A percentile compares a stretch with the other conserved stretches of the same genome.
phyloP scores from a whole-genome alignment of 2,113 vertebrate species.

The Terrapene triunguis region DNA sequence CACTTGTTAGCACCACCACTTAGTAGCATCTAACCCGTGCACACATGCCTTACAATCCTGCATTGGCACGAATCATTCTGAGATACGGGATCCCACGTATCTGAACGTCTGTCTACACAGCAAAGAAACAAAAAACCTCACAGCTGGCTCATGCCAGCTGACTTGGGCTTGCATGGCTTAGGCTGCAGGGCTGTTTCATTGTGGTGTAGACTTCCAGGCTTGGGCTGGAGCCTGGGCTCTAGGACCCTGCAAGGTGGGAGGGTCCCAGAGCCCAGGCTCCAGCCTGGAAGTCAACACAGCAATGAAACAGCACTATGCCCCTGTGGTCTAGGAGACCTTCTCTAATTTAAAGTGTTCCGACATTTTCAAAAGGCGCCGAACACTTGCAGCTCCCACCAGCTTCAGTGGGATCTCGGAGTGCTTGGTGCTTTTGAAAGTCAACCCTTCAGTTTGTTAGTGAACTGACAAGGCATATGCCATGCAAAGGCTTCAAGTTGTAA shows the following conservation, averaged over 20 bases:
- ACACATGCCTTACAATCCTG: background rate
- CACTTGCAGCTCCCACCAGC: background rate
- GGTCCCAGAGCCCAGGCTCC: background rate
- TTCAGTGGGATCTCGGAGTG: rapidly evolving
- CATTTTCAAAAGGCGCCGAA: background rate
- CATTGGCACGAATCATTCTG: background rate
- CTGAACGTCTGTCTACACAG: background rate
- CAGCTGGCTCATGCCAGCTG: background rate
- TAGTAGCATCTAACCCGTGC: background rate
- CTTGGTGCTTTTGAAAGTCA: background rate
- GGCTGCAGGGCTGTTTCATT: background rate
- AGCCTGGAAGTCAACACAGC: background rate
- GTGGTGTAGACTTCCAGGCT: background rate
- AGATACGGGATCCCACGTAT: background rate
- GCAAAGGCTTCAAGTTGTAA: background rate
- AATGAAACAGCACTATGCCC: rapidly evolving
- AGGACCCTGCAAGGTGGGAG: too few relatives aligned
- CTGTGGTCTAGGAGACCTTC: background rate
- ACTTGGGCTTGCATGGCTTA: background rate
- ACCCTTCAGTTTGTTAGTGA: background rate
- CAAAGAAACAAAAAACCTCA: background rate
- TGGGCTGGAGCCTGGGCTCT: background rate
- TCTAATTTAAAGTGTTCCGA: background rate
- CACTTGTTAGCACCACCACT: background rate
- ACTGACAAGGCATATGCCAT: background rate